Conservation (phyloP, 2,888 invertebrate species). For the Protonemura montana region DNA sequence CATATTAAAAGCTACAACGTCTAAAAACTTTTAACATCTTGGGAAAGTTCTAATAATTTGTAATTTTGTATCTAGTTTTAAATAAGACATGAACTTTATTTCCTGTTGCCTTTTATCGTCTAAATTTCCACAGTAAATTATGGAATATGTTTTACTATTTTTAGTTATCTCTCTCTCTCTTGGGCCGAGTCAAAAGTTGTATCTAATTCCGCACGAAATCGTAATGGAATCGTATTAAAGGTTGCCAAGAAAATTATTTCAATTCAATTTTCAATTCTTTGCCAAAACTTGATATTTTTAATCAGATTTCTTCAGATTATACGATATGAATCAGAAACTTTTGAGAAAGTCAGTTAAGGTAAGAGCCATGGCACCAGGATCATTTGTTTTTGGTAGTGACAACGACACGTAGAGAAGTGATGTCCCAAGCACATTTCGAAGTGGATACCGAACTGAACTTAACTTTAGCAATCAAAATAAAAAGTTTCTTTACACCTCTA, state of each 20-base stretch:
- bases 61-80: conserved; percentile 12
- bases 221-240: conserved; percentile 18
- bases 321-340: neutral
- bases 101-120: conserved; percentile 12
- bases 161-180: neutral
- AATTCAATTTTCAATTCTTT: conserved; percentile 5
- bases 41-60: neutral
- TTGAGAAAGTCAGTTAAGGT: neutral
- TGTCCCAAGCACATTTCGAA: neutral
- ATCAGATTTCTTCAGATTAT: conserved; percentile 2
- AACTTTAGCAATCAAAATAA: neutral
- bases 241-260: conserved; percentile 18
- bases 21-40: neutral
- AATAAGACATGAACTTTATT: neutral
- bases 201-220: conserved; percentile 1
- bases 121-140: neutral
- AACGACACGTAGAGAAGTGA: neutral
- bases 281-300: conserved; percentile 12
- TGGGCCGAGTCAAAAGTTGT: neutral
- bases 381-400: neutral
- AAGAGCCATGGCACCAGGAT: neutral
- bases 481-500: neutral
- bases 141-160: neutral
- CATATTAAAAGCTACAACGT: conserved; percentile 7
- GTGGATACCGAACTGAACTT: neutral